Conservation (phyloP, 2,797 vertebrate genomes). For the Varecia variegata region DNA sequence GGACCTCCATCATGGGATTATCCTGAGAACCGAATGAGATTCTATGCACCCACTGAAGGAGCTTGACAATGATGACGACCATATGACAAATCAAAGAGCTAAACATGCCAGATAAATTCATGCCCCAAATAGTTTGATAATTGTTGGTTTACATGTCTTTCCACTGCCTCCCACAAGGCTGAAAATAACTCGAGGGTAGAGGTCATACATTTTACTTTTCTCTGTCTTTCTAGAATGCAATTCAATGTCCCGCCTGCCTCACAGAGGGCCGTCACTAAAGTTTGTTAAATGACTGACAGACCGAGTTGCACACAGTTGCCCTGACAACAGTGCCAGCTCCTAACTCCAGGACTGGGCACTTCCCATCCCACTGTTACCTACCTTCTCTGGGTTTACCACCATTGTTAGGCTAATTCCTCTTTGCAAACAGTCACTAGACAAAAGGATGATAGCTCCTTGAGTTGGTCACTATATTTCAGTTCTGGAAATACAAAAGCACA, state of each 20-base stretch:
- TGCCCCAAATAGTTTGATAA: too few relatives aligned
- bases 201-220: not conserved
- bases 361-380: fast-evolving
- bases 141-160: not conserved
- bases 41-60: not conserved
- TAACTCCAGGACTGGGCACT: fast-evolving
- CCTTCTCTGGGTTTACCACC: not conserved
- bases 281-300: not conserved
- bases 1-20: not conserved
- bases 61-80: not conserved
- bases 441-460: not conserved
- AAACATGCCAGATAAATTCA: not conserved
- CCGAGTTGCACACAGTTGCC: not conserved
- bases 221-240: not conserved
- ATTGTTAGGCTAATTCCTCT: not conserved
- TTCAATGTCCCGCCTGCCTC: not conserved
- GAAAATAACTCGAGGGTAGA: not conserved
- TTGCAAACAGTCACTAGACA: not conserved
- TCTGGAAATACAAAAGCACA: not conserved
- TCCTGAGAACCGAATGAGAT: not conserved
- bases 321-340: not conserved
- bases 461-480: not conserved
- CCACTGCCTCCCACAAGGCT: not conserved
- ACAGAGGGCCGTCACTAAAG: too few relatives aligned
- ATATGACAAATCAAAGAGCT: not conserved